These are phyloP conservation scores for Nudaria mundana DNA, from an alignment of 2,888 invertebrate genomes.

Conservation along the genomic window DNA sequence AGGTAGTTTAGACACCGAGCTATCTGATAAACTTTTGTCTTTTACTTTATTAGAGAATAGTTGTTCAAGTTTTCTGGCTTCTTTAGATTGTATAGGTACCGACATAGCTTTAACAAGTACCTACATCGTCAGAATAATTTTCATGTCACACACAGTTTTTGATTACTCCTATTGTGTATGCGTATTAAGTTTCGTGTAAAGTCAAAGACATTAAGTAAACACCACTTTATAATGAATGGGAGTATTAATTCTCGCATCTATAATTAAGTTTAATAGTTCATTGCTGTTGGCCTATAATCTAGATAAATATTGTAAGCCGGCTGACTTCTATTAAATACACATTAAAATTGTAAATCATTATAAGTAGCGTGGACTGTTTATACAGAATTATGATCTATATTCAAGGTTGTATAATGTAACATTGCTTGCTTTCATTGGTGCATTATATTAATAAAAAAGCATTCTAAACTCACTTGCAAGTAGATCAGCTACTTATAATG, in stretches of 20 bases:
- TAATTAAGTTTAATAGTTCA: conserved; percentile 79
- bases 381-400: conserved; percentile 27
- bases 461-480: too few relatives aligned
- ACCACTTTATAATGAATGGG: conserved; percentile 76
- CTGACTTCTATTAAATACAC: conserved; percentile 64
- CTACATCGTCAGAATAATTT: conserved; percentile 2
- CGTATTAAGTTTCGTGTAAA: conserved; percentile 39
- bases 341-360: conserved; percentile 63
- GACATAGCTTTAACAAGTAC: conserved; percentile 1
- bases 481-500: too few relatives aligned
- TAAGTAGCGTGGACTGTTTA: conserved; percentile 28
- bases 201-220: conserved; percentile 78
- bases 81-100: too few relatives aligned
- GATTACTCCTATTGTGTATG: conserved; percentile 9
- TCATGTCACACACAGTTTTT: neutral
- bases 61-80: too few relatives aligned
- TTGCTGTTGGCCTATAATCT: conserved; percentile 76
- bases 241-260: conserved; percentile 79
- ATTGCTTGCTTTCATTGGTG: too few relatives aligned
- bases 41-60: too few relatives aligned
- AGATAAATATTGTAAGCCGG: conserved; percentile 72
- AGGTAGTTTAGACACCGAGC: too few relatives aligned
- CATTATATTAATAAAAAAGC: too few relatives aligned
- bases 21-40: too few relatives aligned
- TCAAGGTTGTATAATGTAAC: conserved; percentile 28